Evolutionary conservation across 2,888 invertebrate species (phyloP), one percentile per base, ranked within the genome.

Genomic region (Disparrhopalites patrizii): DNA sequence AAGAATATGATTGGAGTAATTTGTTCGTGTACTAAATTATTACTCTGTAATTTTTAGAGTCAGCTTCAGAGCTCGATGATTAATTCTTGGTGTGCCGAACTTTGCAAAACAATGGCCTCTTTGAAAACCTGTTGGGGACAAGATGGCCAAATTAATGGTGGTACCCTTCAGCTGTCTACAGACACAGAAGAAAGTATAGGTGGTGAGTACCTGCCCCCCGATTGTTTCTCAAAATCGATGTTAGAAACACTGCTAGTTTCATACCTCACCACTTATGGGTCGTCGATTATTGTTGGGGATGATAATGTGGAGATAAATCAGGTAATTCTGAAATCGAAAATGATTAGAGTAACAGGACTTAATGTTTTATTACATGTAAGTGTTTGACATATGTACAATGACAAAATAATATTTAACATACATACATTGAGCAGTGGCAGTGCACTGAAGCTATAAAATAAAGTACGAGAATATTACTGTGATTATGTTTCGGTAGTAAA

Each of bases 21-120:
- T n/a, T n/a, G n/a, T n/a, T n/a, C n/a, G n/a, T n/a, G n/a, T n/a
- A n/a, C n/a, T 62, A 3, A 23, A 30, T 13, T 40, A 47, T n/a
- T 47, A 47, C 13, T 47, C 8, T 10, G n/a, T n/a, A 20, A 13
- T 31, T n/a, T 28, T 43, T 63, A 75, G 73, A 69, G 73, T 43
- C 72, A 71, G 56, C 61, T 75, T 8, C 72, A 75, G 33, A 71
- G 70, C 52, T 75, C 75, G 3, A 72, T 73, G 71, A 73, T 75
- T 27, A 75, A 75, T 64, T 75, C 75, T 3, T 75, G 75, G 75
- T 73, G 73, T 64, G 75, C 75, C 0, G 75, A 75, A 50, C 61
- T 75, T 2, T 75, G 75, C 38, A 75, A 75, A 65, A 73, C 73
- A 5, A 71, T 75, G 31, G 68, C 71, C 18, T 66, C 72, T 8